These are phyloP conservation scores for Bombus polaris DNA, from an alignment of 1,140 invertebrate genomes.

Conservation along the genomic window DNA sequence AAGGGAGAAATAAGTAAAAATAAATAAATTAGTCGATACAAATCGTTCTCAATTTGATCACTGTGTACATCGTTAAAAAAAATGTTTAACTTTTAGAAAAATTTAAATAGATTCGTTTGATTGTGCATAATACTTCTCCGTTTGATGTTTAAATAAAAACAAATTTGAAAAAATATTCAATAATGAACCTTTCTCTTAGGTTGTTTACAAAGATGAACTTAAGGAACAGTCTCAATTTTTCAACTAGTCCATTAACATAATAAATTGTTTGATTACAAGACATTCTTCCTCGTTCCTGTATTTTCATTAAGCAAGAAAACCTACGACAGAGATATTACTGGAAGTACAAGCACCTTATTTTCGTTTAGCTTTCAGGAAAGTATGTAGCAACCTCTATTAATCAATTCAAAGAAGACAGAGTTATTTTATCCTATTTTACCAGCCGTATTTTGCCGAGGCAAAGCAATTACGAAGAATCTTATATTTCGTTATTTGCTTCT, in stretches of 20 bases:
- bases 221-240: not conserved
- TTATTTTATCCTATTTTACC: not conserved
- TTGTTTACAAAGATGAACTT: too few relatives aligned
- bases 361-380: not conserved
- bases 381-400: not conserved
- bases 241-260: not conserved
- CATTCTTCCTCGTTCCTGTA: not conserved
- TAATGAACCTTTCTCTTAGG: too few relatives aligned
- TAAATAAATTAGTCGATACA: not conserved
- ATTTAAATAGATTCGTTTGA: too few relatives aligned
- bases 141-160: too few relatives aligned
- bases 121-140: too few relatives aligned
- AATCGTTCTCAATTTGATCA: too few relatives aligned
- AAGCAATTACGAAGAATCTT: not conserved
- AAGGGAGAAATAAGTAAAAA: not conserved
- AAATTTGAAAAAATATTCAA: too few relatives aligned
- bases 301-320: not conserved
- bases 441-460: not conserved
- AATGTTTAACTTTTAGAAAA: too few relatives aligned
- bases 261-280: not conserved
- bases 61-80: too few relatives aligned
- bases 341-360: not conserved
- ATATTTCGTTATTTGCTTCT: not conserved
- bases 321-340: not conserved
- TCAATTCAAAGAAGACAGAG: not conserved